Conservation (phyloP, 1,140 invertebrate species). For the Pogonognathellus flavescens region DNA sequence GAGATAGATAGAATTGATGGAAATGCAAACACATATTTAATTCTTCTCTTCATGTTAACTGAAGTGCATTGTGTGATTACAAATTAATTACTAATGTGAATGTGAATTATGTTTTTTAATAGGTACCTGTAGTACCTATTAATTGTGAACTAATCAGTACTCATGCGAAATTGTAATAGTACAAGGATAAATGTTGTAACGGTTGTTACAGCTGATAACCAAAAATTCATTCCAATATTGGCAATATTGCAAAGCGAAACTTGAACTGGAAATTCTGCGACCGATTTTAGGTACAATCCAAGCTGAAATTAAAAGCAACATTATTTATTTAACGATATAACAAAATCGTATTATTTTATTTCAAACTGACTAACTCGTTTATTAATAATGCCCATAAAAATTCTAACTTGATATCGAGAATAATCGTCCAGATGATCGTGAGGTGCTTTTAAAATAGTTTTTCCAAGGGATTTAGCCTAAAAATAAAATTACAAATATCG, state of each 20-base stretch:
- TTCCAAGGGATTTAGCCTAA: neutral
- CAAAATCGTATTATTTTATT: no score
- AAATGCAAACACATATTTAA: no score
- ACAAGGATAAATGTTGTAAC: neutral
- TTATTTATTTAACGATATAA: no score
- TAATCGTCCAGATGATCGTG: neutral
- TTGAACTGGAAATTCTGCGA: neutral
- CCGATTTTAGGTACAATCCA: neutral
- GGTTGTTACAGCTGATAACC: neutral
- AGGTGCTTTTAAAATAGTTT: neutral
- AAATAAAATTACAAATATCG: no score
- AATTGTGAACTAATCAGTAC: no score
- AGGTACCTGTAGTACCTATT: no score
- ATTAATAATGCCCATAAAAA: neutral
- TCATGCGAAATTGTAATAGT: neutral
- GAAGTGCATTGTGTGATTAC: no score
- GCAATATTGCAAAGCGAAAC: neutral
- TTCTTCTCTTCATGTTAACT: no score
- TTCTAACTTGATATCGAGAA: neutral
- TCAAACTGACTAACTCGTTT: no score
- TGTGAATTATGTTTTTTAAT: no score
- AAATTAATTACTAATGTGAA: no score
- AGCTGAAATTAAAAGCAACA: neutral
- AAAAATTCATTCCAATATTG: neutral
- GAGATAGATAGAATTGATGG: no score